phyloP scores from a whole-genome alignment of 2,888 invertebrate genomes.

The Bruchidius siliquastri region DNA sequence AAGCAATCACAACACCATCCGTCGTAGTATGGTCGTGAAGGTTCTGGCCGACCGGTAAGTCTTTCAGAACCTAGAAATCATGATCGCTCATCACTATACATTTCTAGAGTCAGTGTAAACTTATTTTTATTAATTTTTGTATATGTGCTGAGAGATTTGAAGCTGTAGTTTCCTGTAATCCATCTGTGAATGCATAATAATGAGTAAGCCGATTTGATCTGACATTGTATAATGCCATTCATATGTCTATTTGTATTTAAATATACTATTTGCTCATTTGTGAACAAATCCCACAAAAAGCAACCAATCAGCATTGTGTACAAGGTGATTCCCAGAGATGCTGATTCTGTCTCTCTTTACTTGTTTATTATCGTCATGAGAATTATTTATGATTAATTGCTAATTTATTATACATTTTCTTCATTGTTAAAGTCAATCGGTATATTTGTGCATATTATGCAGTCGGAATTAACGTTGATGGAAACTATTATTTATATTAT shows the following conservation, averaged over 20 bases:
- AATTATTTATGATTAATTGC: background rate
- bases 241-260: no score
- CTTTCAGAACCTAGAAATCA: conserved; percentile 41
- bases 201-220: no score
- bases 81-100: no score
- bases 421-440: background rate
- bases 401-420: background rate
- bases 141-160: no score
- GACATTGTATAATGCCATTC: no score
- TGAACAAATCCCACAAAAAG: background rate
- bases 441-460: background rate
- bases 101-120: no score
- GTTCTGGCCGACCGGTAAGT: conserved; percentile 69
- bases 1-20: conserved; percentile 53
- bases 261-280: background rate
- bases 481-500: no score
- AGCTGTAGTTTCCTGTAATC: no score
- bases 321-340: background rate
- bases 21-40: conserved; percentile 71
- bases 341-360: background rate
- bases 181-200: no score
- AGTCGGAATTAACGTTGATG: no score
- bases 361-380: background rate
- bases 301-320: background rate
- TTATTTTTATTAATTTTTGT: no score